phyloP scores from a whole-genome alignment of 2,113 vertebrate species.

The Archilochus colubris region DNA sequence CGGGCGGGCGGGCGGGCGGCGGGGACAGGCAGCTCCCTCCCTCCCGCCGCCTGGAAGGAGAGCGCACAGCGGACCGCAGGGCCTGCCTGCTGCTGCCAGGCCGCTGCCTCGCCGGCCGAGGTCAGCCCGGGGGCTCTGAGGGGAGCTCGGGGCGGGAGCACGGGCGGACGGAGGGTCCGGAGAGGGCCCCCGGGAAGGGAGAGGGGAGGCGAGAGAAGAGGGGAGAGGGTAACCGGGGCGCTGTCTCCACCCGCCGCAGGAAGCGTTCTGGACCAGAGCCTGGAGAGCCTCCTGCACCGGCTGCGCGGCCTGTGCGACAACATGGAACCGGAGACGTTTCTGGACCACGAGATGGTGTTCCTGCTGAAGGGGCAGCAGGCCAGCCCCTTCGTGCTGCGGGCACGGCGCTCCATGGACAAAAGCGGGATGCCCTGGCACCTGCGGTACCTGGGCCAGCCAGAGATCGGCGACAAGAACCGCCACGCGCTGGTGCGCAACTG shows the following conservation, averaged over 20 bases:
- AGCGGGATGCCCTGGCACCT: constrained; percentile 90
- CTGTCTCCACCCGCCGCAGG: constrained; percentile 71
- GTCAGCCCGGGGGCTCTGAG: not conserved
- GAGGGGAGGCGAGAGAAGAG: not conserved
- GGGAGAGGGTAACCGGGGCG: not conserved
- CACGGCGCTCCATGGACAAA: constrained; percentile 88
- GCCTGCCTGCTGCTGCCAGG: not conserved
- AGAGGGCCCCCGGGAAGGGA: no score
- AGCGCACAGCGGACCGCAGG: not conserved
- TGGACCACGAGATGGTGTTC: constrained; percentile 96
- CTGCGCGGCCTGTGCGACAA: constrained; percentile 96
- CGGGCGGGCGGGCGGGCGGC: not conserved
- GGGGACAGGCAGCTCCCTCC: not conserved
- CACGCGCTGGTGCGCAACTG: constrained; percentile 93
- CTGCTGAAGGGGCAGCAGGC: constrained; percentile 97
- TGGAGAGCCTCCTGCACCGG: constrained; percentile 94
- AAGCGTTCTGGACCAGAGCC: constrained; percentile 92
- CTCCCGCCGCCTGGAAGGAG: no score
- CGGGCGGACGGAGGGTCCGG: not conserved
- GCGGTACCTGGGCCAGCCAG: constrained; percentile 94
- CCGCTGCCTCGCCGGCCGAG: not conserved
- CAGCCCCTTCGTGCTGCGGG: constrained; percentile 94
- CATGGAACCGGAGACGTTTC: constrained; percentile 94
- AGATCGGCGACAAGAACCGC: constrained; percentile 94
- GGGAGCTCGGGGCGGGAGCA: not conserved